Conservation (phyloP, 2,888 invertebrate species). For the Bellardia bayeri region DNA sequence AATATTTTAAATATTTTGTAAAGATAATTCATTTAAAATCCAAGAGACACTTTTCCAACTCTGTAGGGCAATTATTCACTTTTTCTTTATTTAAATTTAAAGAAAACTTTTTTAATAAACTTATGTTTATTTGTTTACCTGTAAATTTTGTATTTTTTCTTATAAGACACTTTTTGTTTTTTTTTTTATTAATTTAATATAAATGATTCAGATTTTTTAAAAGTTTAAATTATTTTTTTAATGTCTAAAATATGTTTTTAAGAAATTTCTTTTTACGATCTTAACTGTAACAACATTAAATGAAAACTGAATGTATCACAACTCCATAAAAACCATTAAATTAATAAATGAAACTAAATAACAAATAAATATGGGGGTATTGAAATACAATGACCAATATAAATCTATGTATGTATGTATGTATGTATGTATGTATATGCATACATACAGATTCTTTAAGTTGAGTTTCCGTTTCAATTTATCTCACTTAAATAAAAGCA, state of each 20-base stretch:
- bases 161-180: no score
- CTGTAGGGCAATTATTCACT: no score
- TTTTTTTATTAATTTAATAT: no score
- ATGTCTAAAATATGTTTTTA: neutral
- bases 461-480: constrained; percentile 58
- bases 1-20: no score
- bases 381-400: constrained; percentile 42
- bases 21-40: no score
- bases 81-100: no score
- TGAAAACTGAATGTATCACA: neutral
- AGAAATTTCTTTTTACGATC: constrained; percentile 10
- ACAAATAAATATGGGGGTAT: constrained; percentile 51
- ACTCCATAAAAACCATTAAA: constrained; percentile 11
- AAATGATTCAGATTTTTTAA: neutral
- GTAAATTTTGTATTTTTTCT: no score
- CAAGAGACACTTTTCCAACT: no score
- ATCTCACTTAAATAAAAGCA: constrained; percentile 42
- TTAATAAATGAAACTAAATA: neutral
- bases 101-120: no score
- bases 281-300: constrained; percentile 42
- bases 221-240: neutral
- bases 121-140: no score
- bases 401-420: neutral
- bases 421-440: neutral
- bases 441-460: constrained; percentile 23